Evolutionary conservation across 2,797 vertebrate genomes (phyloP).

Genomic region (Sylvia borin): DNA sequence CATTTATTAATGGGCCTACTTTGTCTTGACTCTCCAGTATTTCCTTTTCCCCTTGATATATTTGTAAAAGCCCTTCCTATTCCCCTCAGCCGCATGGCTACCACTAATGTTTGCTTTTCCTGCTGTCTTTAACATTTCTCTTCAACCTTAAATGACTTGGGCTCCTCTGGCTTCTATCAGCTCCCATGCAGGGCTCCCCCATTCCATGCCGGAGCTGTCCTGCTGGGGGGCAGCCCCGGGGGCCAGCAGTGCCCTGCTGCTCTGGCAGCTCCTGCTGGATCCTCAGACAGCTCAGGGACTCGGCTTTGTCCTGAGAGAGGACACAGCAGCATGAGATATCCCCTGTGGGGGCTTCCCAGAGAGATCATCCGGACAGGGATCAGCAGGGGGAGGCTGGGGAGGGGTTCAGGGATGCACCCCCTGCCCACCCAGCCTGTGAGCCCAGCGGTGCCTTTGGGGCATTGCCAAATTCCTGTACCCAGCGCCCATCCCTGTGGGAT

Average conservation of each 20-base stretch:
- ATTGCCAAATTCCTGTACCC: not conserved
- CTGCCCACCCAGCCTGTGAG: not conserved
- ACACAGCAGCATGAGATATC: not conserved
- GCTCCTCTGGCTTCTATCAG: not conserved
- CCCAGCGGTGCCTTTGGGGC: not conserved
- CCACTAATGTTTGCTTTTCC: slow-evolving; percentile 65
- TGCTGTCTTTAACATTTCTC: slow-evolving; percentile 47
- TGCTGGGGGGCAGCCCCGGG: not conserved
- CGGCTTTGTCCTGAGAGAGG: not conserved
- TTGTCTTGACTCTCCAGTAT: slow-evolving; percentile 68
- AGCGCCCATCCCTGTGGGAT: not conserved
- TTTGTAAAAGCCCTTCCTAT: slow-evolving; percentile 72
- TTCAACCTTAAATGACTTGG: slow-evolving; percentile 41
- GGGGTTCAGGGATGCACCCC: not conserved
- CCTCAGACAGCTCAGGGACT: not conserved
- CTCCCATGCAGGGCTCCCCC: not conserved
- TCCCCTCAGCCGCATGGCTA: slow-evolving; percentile 52
- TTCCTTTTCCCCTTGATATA: slow-evolving; percentile 73
- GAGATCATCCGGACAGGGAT: fast-evolving
- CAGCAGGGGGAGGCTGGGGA: not conserved
- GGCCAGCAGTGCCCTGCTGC: not conserved
- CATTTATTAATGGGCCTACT: slow-evolving; percentile 75
- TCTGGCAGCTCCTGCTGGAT: not conserved
- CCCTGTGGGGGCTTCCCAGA: not conserved
- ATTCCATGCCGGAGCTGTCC: not conserved